Percentiles rank a stretch among this genome's conserved stretches.
These are phyloP conservation scores for Rhyacichthys aspro DNA, from an alignment of 2,797 vertebrate genomes.

Conservation along the genomic window DNA sequence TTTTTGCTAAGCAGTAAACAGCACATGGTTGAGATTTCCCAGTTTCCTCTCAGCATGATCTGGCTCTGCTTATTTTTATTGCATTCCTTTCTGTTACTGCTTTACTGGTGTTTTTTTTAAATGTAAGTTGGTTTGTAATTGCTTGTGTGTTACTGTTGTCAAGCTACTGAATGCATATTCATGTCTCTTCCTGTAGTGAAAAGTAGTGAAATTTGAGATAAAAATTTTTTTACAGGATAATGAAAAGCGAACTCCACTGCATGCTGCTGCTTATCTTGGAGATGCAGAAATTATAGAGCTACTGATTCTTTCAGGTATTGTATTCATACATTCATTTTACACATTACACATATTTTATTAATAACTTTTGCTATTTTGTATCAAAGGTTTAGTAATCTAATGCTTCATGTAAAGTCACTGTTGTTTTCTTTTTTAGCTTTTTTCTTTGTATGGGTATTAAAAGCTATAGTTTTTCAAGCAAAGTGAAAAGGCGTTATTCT, in stretches of 20 bases:
- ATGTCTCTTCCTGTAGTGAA: not conserved
- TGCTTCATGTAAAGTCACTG: too few species aligned
- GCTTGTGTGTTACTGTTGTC: constrained; percentile 17
- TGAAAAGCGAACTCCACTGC: constrained; percentile 96
- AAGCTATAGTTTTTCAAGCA: too few species aligned
- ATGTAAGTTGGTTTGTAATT: constrained; percentile 43
- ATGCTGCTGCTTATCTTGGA: constrained; percentile 97
- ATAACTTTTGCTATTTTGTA: not conserved
- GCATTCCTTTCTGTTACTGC: constrained; percentile 46
- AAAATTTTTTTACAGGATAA: constrained; percentile 85
- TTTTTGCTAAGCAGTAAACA: constrained; percentile 30
- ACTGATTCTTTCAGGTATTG: constrained; percentile 95
- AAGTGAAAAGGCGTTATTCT: constrained; percentile 8
- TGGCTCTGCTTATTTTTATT: constrained; percentile 48
- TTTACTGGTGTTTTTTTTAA: constrained; percentile 45
- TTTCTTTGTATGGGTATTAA: not conserved
- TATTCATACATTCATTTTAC: too few species aligned
- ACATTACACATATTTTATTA: too few species aligned
- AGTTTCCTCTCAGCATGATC: constrained; percentile 29
- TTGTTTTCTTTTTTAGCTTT: too few species aligned
- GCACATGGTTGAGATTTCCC: constrained; percentile 28
- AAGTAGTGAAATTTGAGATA: not conserved
- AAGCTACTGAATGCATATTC: constrained; percentile 7
- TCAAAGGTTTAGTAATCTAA: too few species aligned
- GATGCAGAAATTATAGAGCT: constrained; percentile 98